Base-by-base conservation (phyloP, 2,113 vertebrate genomes). In the Peromyscus californicus region DNA sequence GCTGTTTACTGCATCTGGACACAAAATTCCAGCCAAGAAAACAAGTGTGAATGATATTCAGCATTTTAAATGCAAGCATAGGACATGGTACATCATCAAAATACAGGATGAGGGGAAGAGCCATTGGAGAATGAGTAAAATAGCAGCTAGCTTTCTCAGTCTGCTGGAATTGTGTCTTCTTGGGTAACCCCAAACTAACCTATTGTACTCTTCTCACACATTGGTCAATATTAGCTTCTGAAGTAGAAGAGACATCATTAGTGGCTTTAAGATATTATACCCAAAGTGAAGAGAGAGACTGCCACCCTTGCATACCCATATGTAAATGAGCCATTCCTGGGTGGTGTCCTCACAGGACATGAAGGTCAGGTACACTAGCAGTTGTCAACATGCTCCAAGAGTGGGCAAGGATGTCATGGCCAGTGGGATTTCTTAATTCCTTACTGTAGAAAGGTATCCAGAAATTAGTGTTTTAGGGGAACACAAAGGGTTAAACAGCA, bases 1-100 rank as follows among this genome's bases (percentile, higher is more conserved):
- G 97, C 98, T 98, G 98, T 98, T 98, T 98, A 98, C 98, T 98
- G 98, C 98, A 98, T 99, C 98, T 7, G 93, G 96, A 98, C 97
- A 98, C 98, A 98, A 98, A 98, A 98, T 98, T 94, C 98, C 96
- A 95, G 96, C 97, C 97, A 94, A 97, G 90, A 98, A 98, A 98
- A 98, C 96, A 98, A 98, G 97, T 70, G 96, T 97, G 97, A 97
- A 96, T 93, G 98, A 89, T 95, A 97, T 3, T 94, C 31, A 65
- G 97, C 97, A 97, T 96, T 95, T 76, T 57, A 45, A 98, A 97
- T 97, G 96, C 97, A 98, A 85, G 90, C 90, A 96, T 76, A 97
- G 97, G 98, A 98, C 94, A 89, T 1, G 0, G 85, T 39, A 97
- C 54, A 72, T 94, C 98, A 98, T 93, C 94, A 92, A 96, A 97